Conservation (phyloP, 2,113 vertebrate genomes). For the Catharus minimus region DNA sequence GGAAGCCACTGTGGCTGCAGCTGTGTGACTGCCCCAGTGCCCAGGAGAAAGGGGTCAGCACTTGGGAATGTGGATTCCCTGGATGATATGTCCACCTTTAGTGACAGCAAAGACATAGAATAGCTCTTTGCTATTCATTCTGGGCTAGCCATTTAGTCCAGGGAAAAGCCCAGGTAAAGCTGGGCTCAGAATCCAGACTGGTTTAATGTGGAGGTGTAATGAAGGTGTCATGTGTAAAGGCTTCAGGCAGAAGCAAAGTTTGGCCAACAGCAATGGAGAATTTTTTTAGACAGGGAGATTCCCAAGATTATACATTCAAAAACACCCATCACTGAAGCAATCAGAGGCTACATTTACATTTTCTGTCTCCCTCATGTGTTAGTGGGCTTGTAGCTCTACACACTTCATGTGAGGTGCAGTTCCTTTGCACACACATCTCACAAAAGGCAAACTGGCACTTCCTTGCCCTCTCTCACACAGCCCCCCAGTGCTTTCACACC, state of each 20-base stretch:
- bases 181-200: neutral
- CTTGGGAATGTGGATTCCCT: neutral
- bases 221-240: neutral
- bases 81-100: neutral
- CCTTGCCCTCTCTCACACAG: neutral
- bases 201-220: accelerated
- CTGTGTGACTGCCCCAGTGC: neutral
- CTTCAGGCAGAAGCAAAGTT: neutral
- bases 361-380: neutral
- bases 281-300: neutral
- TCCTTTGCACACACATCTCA: neutral
- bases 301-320: neutral
- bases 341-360: neutral
- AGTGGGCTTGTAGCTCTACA: too few species aligned
- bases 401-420: accelerated
- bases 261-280: neutral
- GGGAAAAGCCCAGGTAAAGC: accelerated
- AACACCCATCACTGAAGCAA: neutral
- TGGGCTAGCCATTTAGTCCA: neutral
- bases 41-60: neutral
- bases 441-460: neutral
- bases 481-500: neutral
- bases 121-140: neutral
- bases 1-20: neutral
- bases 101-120: neutral